Evolutionary conservation across 2,888 invertebrate genomes (phyloP), one percentile per base, ranked within the genome.

Genomic region (Panzeria rudis): DNA sequence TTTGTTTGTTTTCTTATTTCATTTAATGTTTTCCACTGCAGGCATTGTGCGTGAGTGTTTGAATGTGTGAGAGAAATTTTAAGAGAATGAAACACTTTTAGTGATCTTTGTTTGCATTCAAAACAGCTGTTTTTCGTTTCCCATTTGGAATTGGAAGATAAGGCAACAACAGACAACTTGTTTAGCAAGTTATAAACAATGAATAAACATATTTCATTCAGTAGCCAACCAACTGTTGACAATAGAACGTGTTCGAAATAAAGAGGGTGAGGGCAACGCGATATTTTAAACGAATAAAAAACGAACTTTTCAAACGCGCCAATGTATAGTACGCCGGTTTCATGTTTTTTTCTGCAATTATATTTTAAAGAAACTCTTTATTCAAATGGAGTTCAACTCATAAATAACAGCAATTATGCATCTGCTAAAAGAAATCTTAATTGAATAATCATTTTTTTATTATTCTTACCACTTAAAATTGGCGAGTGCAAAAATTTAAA

Each of bases 221-320:
- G 84, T 84, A 81, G 66, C 29, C 81, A 78, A 85, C 85, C 82
- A 85, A 85, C 85, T 85, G 85, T 85, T 85, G 85, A 75, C 78
- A 81, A 61, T 32, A 59, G 47, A 82, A 71, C 69, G 54, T 50
- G 41, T 0, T 11, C 25, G 0, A 29, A 6, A 6, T 0, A 3
- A 0, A 0, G 6, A 17, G 25, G 9, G 7, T 3, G 35, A 4
- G 3, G 2, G 6, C 5, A 17, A 41, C 8, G 41, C 47, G 32
- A n/a, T 29, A 5, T 17, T 41, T 29, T 13, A 44, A 61, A 61
- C 61, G 41, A 52, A 17, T 15, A 29, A 29, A 29, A 29, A 69
- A 25, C 44, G 44, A 72, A 52, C n/a, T 71, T 47, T 32, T 23
- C 2, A 23, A 84, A 64, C 76, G 80, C 81, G 80, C 72, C 66